Percentiles rank a stretch among this genome's conserved stretches.
phyloP scores from a whole-genome alignment of 1,140 invertebrate genomes.

The Drosophila orosa region DNA sequence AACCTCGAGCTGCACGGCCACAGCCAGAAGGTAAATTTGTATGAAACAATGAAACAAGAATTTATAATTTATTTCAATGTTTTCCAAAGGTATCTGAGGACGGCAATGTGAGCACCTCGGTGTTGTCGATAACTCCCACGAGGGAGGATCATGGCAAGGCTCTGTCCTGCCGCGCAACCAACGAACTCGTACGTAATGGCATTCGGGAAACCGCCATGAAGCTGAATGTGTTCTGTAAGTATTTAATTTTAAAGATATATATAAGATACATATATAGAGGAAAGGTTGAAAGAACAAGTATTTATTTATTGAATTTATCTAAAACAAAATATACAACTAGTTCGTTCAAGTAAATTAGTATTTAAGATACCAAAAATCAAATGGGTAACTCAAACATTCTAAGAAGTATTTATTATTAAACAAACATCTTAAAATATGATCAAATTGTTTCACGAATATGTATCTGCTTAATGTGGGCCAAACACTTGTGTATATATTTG shows the following conservation, averaged over 20 bases:
- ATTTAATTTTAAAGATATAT: slow-evolving; percentile 39
- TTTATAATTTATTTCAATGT: background rate
- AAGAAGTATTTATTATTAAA: too few species aligned
- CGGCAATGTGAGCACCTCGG: slow-evolving; percentile 92
- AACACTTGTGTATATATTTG: background rate
- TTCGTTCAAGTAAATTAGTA: too few species aligned
- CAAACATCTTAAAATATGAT: too few species aligned
- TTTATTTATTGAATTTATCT: too few species aligned
- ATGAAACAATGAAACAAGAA: too few species aligned
- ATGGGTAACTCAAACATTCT: too few species aligned
- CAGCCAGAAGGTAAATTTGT: slow-evolving; percentile 80
- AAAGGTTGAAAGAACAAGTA: too few species aligned
- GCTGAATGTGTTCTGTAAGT: slow-evolving; percentile 94
- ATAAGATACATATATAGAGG: too few species aligned
- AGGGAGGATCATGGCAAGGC: slow-evolving; percentile 91
- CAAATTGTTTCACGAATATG: too few species aligned
- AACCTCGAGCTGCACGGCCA: slow-evolving; percentile 86
- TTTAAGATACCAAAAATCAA: too few species aligned
- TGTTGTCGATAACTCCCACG: slow-evolving; percentile 89
- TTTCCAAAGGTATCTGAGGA: slow-evolving; percentile 88
- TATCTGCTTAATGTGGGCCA: too few species aligned
- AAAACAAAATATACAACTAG: too few species aligned
- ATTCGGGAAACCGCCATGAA: slow-evolving; percentile 91
- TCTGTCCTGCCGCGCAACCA: slow-evolving; percentile 92
- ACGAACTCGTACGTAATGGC: slow-evolving; percentile 89